phyloP scores from a whole-genome alignment of 2,797 vertebrate species.

The Pseudocheirus occidentalis region DNA sequence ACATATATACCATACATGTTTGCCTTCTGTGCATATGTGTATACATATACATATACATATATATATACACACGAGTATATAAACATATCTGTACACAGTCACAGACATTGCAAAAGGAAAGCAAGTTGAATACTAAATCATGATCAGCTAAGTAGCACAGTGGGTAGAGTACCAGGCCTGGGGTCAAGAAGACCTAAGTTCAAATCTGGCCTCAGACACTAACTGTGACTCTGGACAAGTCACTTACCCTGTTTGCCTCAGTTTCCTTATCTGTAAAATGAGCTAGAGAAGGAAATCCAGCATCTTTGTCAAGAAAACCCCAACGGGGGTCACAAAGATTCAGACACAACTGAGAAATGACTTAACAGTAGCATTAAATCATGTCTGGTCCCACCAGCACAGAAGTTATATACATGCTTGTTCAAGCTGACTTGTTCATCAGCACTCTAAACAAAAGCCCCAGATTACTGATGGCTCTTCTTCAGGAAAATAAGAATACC shows the following conservation, averaged over 20 bases:
- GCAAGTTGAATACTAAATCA: neutral
- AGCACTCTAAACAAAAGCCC: slow-evolving; percentile 53
- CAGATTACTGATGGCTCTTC: slow-evolving; percentile 49
- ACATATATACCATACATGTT: neutral
- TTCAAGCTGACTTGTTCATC: slow-evolving; percentile 50
- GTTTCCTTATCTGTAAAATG: slow-evolving; percentile 28
- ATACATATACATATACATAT: too few species aligned
- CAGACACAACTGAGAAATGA: neutral
- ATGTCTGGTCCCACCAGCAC: slow-evolving; percentile 20
- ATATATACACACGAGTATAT: neutral
- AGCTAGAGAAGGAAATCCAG: slow-evolving; percentile 36
- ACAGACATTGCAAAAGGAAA: neutral
- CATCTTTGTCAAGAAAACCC: neutral
- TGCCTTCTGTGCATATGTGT: too few species aligned
- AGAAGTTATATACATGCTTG: slow-evolving; percentile 43
- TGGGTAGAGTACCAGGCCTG: neutral
- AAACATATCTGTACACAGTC: neutral
- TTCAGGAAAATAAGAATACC: slow-evolving; percentile 15
- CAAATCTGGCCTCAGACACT: neutral
- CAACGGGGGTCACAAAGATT: neutral
- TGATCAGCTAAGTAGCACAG: neutral
- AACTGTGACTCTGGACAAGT: neutral
- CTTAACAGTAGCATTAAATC: neutral
- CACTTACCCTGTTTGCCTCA: neutral
- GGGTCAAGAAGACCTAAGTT: neutral